A percentile compares a stretch with the other conserved stretches of the same genome.
Conservation (phyloP, 2,113 vertebrate species). For the Phainopepla nitens region DNA sequence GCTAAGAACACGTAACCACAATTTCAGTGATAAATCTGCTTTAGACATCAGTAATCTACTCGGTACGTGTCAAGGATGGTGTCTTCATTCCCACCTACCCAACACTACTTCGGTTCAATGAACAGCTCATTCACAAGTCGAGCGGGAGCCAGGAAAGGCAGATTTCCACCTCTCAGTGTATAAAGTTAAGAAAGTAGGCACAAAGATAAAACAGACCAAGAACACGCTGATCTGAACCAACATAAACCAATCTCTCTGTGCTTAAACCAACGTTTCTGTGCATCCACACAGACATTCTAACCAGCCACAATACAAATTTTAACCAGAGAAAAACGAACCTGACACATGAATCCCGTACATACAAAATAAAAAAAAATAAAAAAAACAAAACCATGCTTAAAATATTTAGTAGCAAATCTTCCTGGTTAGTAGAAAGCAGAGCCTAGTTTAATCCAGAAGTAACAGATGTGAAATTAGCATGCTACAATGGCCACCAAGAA, state of each 20-base stretch:
- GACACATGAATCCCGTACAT: neutral
- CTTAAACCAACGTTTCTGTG: neutral
- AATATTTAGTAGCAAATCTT: neutral
- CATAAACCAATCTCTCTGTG: neutral
- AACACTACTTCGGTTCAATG: neutral
- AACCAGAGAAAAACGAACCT: neutral
- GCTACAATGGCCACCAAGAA: neutral
- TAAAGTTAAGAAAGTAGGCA: neutral
- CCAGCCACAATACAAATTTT: neutral
- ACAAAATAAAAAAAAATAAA: neutral
- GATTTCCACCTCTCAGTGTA: neutral
- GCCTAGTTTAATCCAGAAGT: neutral
- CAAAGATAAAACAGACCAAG: neutral
- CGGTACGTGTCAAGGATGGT: neutral
- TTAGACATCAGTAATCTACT: neutral
- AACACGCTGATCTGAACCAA: neutral
- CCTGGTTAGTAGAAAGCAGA: neutral
- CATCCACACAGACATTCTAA: neutral
- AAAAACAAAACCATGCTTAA: neutral
- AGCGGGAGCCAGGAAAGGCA: neutral
- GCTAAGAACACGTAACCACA: fast-evolving
- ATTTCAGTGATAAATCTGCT: neutral
- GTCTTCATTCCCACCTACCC: slow-evolving; percentile 9
- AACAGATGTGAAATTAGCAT: neutral
- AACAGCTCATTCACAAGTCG: slow-evolving; percentile 28